Evolutionary conservation across 2,113 vertebrate genomes (phyloP).

Genomic region (Pleuronectes platessa): DNA sequence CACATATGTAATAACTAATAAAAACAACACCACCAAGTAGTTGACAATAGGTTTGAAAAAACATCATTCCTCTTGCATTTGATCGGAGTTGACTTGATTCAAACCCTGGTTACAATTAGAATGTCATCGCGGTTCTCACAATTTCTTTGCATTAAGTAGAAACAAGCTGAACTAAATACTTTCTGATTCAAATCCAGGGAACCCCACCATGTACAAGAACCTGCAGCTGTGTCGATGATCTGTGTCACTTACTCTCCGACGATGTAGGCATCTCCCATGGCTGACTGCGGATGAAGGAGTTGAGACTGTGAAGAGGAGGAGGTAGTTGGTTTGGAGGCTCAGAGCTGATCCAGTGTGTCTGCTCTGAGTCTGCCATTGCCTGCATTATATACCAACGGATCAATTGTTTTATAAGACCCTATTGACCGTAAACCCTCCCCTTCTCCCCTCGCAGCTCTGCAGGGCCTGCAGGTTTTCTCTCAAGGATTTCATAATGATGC

Average conservation of each 20-base stretch:
- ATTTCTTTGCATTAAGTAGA: not conserved
- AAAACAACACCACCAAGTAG: not conserved
- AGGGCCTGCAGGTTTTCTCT: conserved; percentile 40
- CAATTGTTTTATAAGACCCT: conserved; percentile 66
- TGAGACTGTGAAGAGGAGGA: conserved; percentile 14
- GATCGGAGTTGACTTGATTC: not conserved
- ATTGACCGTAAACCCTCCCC: conserved; percentile 63
- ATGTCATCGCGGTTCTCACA: not conserved
- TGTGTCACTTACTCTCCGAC: conserved; percentile 83
- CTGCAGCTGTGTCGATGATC: not conserved
- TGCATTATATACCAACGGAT: conserved; percentile 63
- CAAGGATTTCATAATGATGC: conserved; percentile 64
- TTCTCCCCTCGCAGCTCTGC: conserved; percentile 25
- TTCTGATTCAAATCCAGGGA: not conserved
- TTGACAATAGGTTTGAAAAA: not conserved
- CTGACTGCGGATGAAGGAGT: conserved; percentile 14
- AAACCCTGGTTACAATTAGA: not conserved
- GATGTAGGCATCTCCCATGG: conserved; percentile 85
- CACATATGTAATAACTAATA: not conserved
- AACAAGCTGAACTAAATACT: not conserved
- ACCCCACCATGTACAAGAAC: not conserved
- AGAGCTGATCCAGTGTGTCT: conserved; percentile 46
- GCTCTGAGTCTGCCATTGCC: conserved; percentile 32
- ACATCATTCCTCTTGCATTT: not conserved
- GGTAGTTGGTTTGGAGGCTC: conserved; percentile 19